Evolutionary conservation across 2,797 vertebrate species (phyloP).

Genomic region (Chelmon rostratus): DNA sequence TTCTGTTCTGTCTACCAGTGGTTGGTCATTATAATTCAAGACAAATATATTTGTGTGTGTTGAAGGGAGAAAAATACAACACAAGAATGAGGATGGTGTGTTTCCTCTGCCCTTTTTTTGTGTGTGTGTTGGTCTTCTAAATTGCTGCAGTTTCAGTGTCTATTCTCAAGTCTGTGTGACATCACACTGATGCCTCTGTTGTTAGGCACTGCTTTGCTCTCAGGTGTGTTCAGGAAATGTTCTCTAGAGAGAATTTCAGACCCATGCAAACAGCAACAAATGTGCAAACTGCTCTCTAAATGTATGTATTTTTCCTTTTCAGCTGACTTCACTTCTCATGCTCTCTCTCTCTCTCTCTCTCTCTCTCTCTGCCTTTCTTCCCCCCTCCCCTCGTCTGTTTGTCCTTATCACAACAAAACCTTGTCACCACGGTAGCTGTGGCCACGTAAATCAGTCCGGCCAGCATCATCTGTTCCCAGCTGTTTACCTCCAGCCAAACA

Average conservation of each 20-base stretch:
- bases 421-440: constrained; percentile 70
- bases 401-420: constrained; percentile 76
- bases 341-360: constrained; percentile 37
- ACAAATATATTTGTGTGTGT: constrained; percentile 12
- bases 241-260: constrained; percentile 38
- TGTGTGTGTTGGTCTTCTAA: constrained; percentile 16
- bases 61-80: constrained; percentile 8
- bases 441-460: constrained; percentile 78
- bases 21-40: constrained; percentile 23
- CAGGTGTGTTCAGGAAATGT: constrained; percentile 58
- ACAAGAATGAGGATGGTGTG: not conserved
- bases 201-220: constrained; percentile 53
- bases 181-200: constrained; percentile 52
- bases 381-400: constrained; percentile 55
- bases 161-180: constrained; percentile 28
- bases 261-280: constrained; percentile 44
- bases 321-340: constrained; percentile 53
- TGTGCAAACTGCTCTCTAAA: constrained; percentile 39
- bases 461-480: constrained; percentile 83
- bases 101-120: constrained; percentile 1
- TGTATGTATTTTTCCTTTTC: constrained; percentile 24
- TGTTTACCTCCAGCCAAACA: constrained; percentile 85
- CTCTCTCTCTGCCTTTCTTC: constrained; percentile 35
- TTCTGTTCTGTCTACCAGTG: constrained; percentile 10
- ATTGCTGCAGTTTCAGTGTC: constrained; percentile 23